Conservation (phyloP, 2,797 vertebrate genomes). For the Craterocephalus amniculus region DNA sequence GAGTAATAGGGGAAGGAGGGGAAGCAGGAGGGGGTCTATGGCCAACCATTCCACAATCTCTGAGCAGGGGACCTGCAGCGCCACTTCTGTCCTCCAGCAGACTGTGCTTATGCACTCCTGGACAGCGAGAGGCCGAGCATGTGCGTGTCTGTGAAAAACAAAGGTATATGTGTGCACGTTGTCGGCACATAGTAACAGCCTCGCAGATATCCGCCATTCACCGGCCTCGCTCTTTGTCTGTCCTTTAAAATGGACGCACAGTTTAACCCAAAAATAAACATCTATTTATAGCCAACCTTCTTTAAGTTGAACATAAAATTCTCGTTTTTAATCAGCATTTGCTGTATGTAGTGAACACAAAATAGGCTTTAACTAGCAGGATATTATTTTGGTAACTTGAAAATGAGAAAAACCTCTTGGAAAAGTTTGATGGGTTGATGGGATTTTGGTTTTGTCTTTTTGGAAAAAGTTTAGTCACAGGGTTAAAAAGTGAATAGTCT, state of each 20-base stretch:
- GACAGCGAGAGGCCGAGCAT: slow-evolving; percentile 63
- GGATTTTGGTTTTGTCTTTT: no score
- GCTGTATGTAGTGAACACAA: slow-evolving; percentile 17
- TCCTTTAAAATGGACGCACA: slow-evolving; percentile 77
- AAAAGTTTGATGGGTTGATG: neutral
- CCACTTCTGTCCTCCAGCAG: slow-evolving; percentile 75
- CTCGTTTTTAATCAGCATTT: slow-evolving; percentile 30
- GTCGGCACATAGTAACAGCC: slow-evolving; percentile 61
- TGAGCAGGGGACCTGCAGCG: slow-evolving; percentile 74
- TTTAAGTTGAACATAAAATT: slow-evolving; percentile 66
- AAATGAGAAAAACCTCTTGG: neutral
- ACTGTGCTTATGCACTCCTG: slow-evolving; percentile 68
- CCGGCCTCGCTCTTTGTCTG: slow-evolving; percentile 65
- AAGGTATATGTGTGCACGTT: slow-evolving; percentile 16
- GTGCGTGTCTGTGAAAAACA: slow-evolving; percentile 29
- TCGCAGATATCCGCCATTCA: slow-evolving; percentile 73
- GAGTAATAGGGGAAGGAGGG: slow-evolving; percentile 13
- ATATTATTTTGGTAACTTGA: neutral
- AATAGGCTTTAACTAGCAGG: neutral
- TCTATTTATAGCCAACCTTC: slow-evolving; percentile 69
- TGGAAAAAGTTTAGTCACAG: neutral
- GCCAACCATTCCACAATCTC: slow-evolving; percentile 80
- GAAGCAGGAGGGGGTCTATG: slow-evolving; percentile 49
- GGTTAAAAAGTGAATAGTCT: no score
- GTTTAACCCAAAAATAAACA: slow-evolving; percentile 77